Conservation (phyloP, 2,888 invertebrate genomes). For the Syrphus vitripennis region DNA sequence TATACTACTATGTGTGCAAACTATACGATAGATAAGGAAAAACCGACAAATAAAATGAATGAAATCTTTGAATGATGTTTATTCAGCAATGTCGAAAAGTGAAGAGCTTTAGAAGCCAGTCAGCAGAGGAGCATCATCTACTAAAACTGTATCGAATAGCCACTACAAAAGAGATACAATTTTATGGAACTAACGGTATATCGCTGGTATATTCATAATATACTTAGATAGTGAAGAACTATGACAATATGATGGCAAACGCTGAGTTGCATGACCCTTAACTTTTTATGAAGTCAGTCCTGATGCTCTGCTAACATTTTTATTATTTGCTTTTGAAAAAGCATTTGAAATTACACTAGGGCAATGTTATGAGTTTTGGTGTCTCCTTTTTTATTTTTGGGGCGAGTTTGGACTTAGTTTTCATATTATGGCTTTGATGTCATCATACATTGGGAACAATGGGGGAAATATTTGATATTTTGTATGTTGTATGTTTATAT, state of each 20-base stretch:
- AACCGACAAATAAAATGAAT: slow-evolving; percentile 63
- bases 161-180: slow-evolving; percentile 63
- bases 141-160: slow-evolving; percentile 63
- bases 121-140: slow-evolving; percentile 38
- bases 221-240: not conserved
- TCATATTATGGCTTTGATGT: not conserved
- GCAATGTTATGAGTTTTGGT: not conserved
- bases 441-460: not conserved
- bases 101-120: slow-evolving; percentile 9
- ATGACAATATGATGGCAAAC: slow-evolving; percentile 1
- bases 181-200: slow-evolving; percentile 10
- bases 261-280: slow-evolving; percentile 53
- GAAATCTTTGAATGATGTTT: slow-evolving; percentile 65
- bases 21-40: slow-evolving; percentile 37
- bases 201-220: not conserved
- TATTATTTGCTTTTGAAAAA: not conserved
- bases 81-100: slow-evolving; percentile 46
- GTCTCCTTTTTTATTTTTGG: not conserved
- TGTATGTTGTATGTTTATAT: not conserved
- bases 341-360: not conserved
- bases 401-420: not conserved
- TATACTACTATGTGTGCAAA: slow-evolving; percentile 54
- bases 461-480: not conserved
- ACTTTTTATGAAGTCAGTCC: slow-evolving; percentile 1
- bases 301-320: not conserved